phyloP scores from a whole-genome alignment of 2,888 invertebrate species.

The Zygaena filipendulae region DNA sequence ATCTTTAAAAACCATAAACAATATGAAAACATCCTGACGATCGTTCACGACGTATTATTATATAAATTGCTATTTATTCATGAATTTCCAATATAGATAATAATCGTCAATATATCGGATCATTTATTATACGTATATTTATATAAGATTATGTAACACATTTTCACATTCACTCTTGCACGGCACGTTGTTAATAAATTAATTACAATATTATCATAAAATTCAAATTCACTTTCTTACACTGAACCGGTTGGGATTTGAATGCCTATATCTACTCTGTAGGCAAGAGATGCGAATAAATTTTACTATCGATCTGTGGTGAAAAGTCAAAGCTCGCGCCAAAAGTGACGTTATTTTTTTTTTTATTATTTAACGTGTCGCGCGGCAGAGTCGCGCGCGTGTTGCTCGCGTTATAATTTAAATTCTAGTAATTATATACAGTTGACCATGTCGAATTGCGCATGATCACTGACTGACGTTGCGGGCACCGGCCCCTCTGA shows the following conservation, averaged over 20 bases:
- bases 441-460: conserved; percentile 66
- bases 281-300: neutral
- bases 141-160: conserved; percentile 50
- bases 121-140: too few species aligned
- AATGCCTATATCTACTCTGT: neutral
- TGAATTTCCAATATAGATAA: neutral
- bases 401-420: conserved; percentile 31
- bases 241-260: conserved; percentile 43
- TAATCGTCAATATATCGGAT: neutral
- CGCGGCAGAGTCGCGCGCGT: conserved; percentile 18
- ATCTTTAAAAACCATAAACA: too few species aligned
- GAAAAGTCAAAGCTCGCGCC: conserved; percentile 30
- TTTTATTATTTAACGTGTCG: conserved; percentile 20
- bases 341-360: conserved; percentile 30
- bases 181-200: too few species aligned
- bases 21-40: too few species aligned
- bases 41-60: too few species aligned
- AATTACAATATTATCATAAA: conserved; percentile 25
- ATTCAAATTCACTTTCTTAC: conserved; percentile 59
- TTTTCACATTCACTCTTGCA: conserved; percentile 61
- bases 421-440: conserved; percentile 49
- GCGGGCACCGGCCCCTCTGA: conserved; percentile 48
- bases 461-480: conserved; percentile 52
- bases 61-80: too few species aligned
- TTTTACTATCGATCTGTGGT: conserved; percentile 1